Base-by-base conservation (phyloP, 2,797 vertebrate genomes). In the Coregonus suidteri region DNA sequence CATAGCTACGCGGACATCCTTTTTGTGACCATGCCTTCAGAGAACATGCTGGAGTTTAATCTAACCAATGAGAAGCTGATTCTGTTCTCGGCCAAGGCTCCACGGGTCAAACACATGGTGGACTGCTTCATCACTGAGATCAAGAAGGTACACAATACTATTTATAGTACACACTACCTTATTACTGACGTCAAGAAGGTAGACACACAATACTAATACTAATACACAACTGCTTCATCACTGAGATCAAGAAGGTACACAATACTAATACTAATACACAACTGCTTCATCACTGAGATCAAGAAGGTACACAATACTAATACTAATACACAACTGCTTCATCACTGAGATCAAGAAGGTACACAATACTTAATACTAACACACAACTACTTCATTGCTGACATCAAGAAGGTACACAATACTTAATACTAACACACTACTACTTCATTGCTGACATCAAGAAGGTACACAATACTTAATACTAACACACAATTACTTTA, bases 41-140 rank as follows among this genome's bases (percentile, higher is more conserved):
- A 93, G 76, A 97, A 98, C 92, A 98, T 98, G 98, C 91, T 99
- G 90, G 97, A 99, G 88, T 96, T 99, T 90, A 99, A 99, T 89
- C 85, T 99, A 87, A 90, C 91, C 90, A 96, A 93, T 0, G 98
- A 99, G 92, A 99, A 98, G 90, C 91, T 99, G 82, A 98, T 99
- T 84, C 94, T 99, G 52, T 99, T 99, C 93, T 99, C 98, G 0
- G 93, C 97, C n/a, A 96, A 96, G 83, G 97, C 98, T 0, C 93
- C 89, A 1, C 97, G 99, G 85, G 95, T 98, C 92, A 99, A 99
- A 93, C 90, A 92, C 81, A 95, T 98, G 90, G 93, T 99, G 0
- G 97, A 99, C 81, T 91, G 90, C 77, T 99, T 98, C 94, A 34
- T 34, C 31, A 34, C 31, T 34, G 31, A 1, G 1, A 34, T 41